Evolutionary conservation across 1,140 invertebrate genomes (phyloP).

Genomic region (Drosophila pandora): DNA sequence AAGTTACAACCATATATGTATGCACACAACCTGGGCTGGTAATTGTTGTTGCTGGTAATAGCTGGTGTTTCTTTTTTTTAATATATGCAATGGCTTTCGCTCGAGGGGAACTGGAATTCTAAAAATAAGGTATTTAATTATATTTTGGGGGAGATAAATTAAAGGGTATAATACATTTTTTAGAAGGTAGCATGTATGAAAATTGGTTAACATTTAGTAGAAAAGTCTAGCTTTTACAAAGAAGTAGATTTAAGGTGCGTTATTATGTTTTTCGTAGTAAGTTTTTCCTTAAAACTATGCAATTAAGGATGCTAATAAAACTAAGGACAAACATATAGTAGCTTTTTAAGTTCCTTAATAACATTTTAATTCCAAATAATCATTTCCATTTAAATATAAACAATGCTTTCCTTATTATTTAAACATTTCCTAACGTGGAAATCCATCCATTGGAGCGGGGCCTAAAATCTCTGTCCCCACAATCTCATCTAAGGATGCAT

Average conservation of each 20-base stretch:
- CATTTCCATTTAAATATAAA: neutral
- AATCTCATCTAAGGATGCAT: constrained; percentile 13
- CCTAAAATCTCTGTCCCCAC: neutral
- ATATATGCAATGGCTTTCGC: neutral
- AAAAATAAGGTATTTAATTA: constrained; percentile 2
- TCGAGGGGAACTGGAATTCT: neutral
- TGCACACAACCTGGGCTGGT: neutral
- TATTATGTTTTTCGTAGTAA: no score
- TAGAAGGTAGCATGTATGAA: neutral
- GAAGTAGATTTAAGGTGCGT: no score
- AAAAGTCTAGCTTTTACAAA: no score
- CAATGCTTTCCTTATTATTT: neutral
- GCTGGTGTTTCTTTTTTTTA: neutral
- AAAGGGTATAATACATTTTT: neutral
- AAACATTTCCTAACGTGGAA: neutral
- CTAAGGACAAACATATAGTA: no score
- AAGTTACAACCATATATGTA: constrained; percentile 23
- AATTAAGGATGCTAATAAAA: no score
- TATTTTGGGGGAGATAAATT: neutral
- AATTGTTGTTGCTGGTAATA: constrained; percentile 22
- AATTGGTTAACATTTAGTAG: no score
- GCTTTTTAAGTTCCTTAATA: no score
- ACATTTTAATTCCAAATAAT: no score
- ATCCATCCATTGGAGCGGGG: neutral
- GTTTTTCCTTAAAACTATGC: no score